These are phyloP conservation scores for Lapara coniferarum DNA, from an alignment of 2,888 invertebrate species.

Conservation along the genomic window DNA sequence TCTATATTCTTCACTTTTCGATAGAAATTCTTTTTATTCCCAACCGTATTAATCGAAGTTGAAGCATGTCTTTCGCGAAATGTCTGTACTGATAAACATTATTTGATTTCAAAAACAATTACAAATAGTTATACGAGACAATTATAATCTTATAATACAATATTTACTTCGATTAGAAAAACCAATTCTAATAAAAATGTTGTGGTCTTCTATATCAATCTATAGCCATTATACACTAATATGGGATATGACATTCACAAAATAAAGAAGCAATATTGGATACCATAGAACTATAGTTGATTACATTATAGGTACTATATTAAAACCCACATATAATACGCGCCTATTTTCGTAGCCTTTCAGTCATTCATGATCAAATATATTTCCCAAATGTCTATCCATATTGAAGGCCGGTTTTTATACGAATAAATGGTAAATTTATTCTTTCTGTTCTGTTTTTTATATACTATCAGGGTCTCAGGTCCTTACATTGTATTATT, in stretches of 20 bases:
- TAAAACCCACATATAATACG: not conserved
- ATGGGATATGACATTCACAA: not conserved
- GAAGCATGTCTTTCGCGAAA: too few relatives aligned
- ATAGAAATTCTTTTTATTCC: too few relatives aligned
- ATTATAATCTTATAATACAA: too few relatives aligned
- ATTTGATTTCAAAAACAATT: too few relatives aligned
- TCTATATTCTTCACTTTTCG: too few relatives aligned
- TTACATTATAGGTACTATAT: not conserved
- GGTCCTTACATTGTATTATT: slow-evolving; percentile 28
- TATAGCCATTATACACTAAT: not conserved
- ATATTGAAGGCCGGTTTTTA: slow-evolving; percentile 27
- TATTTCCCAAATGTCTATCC: slow-evolving; percentile 29
- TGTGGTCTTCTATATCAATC: not conserved
- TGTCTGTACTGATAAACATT: too few relatives aligned
- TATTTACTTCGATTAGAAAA: too few relatives aligned
- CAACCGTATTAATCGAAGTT: too few relatives aligned
- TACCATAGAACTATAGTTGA: slow-evolving; percentile 4
- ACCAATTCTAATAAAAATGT: not conserved
- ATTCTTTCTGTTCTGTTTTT: slow-evolving; percentile 25
- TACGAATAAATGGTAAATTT: slow-evolving; percentile 30
- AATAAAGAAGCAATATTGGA: slow-evolving; percentile 8
- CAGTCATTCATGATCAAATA: slow-evolving; percentile 30
- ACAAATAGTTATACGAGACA: too few relatives aligned
- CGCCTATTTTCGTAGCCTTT: slow-evolving; percentile 4
- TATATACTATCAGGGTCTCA: slow-evolving; percentile 25